Conservation (phyloP, 1,140 invertebrate species). For the Melanaphis sacchari region DNA sequence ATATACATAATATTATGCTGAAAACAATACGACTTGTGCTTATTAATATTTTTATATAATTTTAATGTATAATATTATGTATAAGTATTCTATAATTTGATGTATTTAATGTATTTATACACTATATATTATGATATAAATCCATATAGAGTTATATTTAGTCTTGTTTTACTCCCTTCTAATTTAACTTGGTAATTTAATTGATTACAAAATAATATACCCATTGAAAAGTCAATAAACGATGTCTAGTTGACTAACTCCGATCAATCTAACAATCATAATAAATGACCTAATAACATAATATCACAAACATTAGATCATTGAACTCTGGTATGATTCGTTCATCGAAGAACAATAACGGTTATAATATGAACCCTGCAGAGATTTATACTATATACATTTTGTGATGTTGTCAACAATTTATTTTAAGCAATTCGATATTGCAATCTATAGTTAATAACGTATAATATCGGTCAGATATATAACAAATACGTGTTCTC, state of each 20-base stretch:
- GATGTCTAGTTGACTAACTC: too few relatives aligned
- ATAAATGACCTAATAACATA: neutral
- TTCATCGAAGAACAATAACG: neutral
- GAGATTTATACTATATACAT: neutral
- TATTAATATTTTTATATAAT: neutral
- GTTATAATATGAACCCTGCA: neutral
- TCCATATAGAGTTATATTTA: neutral
- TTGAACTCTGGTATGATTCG: neutral
- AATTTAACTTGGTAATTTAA: slow-evolving; percentile 30
- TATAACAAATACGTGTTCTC: neutral
- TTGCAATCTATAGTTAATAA: neutral
- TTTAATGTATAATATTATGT: neutral
- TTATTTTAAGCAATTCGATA: neutral
- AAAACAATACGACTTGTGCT: neutral
- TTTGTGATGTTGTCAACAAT: neutral
- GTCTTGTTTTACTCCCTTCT: neutral
- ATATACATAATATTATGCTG: neutral
- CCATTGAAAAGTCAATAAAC: neutral
- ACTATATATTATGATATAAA: neutral
- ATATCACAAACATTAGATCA: neutral
- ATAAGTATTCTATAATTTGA: neutral
- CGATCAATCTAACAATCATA: neutral
- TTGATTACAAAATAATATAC: neutral
- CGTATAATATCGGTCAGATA: neutral
- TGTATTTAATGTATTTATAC: neutral